These are phyloP conservation scores for Amphimedon queenslandica DNA, from an alignment of 37 sponge, comb jelly and placozoan genomes.

Conservation along the genomic window DNA sequence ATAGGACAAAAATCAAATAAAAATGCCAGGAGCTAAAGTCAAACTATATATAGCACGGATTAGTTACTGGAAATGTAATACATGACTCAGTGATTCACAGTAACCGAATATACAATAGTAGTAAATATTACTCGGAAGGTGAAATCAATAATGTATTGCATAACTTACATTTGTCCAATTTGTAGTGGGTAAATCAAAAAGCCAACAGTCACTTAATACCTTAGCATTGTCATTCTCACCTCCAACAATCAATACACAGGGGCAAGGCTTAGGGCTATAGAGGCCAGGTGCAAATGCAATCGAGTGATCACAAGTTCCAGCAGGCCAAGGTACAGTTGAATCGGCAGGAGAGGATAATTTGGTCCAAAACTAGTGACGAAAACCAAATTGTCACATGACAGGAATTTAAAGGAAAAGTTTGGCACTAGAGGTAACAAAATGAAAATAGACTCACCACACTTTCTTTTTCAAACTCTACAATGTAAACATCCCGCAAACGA, in stretches of 20 bases:
- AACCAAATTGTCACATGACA: background rate
- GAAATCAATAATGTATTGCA: too few species aligned
- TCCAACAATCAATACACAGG: background rate
- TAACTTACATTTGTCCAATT: background rate
- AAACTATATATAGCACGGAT: too few species aligned
- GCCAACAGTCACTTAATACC: background rate
- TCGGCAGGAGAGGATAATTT: background rate
- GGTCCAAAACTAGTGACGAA: background rate
- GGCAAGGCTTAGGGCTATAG: background rate
- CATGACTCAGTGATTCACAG: too few species aligned
- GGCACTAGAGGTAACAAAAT: background rate
- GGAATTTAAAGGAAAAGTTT: background rate
- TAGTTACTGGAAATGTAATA: too few species aligned
- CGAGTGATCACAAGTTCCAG: background rate
- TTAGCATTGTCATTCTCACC: conserved; percentile 3
- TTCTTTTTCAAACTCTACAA: background rate
- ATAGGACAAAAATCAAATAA: too few species aligned
- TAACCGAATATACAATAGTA: too few species aligned
- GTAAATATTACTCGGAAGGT: too few species aligned
- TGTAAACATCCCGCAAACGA: background rate
- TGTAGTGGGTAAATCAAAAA: background rate
- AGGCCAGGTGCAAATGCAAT: background rate
- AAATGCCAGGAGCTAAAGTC: too few species aligned
- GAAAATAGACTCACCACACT: conserved; percentile 1
- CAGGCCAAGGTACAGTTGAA: background rate